Conservation (phyloP, 2,797 vertebrate genomes). For the Myotis myotis region DNA sequence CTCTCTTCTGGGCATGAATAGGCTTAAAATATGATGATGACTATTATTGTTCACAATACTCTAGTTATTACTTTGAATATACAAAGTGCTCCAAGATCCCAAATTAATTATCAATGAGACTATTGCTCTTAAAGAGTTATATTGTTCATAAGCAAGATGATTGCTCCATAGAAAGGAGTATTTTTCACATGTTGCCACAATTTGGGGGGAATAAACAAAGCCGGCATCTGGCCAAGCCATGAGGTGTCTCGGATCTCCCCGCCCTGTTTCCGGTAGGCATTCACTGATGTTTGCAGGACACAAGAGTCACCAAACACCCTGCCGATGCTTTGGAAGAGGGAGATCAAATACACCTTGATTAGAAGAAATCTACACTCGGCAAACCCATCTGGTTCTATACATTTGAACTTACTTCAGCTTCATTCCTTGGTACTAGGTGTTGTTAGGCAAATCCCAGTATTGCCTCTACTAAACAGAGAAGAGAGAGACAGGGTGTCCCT, state of each 20-base stretch:
- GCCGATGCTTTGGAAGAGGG: neutral
- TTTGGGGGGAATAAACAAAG: neutral
- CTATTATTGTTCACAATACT: slow-evolving; percentile 45
- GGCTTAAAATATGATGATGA: slow-evolving; percentile 65
- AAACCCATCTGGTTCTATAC: neutral
- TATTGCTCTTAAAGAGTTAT: slow-evolving; percentile 47
- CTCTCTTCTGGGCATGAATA: slow-evolving; percentile 66
- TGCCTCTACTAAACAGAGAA: neutral
- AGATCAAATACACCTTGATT: neutral
- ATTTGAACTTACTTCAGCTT: neutral
- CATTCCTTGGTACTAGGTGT: neutral
- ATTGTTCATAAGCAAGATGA: neutral
- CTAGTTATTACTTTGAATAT: neutral
- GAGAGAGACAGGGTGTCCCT: neutral
- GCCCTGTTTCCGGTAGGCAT: neutral
- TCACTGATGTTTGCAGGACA: neutral
- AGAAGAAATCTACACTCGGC: neutral
- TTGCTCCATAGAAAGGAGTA: neutral
- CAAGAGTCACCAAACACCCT: neutral
- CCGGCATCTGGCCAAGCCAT: neutral
- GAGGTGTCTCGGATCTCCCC: neutral
- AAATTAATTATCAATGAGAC: slow-evolving; percentile 68
- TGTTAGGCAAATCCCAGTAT: neutral
- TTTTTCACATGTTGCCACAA: neutral
- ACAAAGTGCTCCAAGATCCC: slow-evolving; percentile 52